A percentile compares a stretch with the other conserved stretches of the same genome.
These are phyloP conservation scores for Therioaphis trifolii DNA, from an alignment of 2,888 invertebrate genomes.

Conservation along the genomic window DNA sequence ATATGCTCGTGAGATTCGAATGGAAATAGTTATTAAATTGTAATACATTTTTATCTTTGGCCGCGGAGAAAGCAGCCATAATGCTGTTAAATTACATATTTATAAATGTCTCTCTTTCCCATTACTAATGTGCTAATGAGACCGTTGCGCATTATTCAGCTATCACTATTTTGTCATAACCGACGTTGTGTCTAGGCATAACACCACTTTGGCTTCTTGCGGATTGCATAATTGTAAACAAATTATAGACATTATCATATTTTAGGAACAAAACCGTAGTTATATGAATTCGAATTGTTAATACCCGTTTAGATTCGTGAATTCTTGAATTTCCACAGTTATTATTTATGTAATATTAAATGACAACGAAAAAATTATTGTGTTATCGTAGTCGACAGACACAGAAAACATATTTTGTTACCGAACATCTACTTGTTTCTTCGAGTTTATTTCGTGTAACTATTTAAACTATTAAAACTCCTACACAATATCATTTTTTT, in stretches of 20 bases:
- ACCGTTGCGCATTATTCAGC: slow-evolving; percentile 22
- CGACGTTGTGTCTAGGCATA: background rate
- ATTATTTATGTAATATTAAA: too few species aligned
- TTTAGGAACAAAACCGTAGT: background rate
- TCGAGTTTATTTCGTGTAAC: too few species aligned
- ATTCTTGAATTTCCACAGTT: too few species aligned
- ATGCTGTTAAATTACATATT: background rate
- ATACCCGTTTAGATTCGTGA: too few species aligned
- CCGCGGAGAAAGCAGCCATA: slow-evolving; percentile 21
- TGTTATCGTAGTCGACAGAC: too few species aligned
- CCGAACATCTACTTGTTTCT: too few species aligned
- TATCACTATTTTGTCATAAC: slow-evolving; percentile 14
- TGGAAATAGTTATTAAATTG: slow-evolving; percentile 11
- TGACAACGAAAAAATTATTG: too few species aligned
- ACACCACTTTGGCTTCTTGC: too few species aligned
- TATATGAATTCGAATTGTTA: too few species aligned
- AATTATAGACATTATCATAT: background rate
- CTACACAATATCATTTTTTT: too few species aligned
- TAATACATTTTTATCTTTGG: slow-evolving; percentile 6
- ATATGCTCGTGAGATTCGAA: background rate
- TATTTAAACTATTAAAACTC: too few species aligned
- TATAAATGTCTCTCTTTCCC: slow-evolving; percentile 29
- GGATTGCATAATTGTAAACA: slow-evolving; percentile 26
- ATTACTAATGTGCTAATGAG: slow-evolving; percentile 45
- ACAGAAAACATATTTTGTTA: too few species aligned